A percentile compares a stretch with the other conserved stretches of the same genome.
phyloP scores from a whole-genome alignment of 2,113 vertebrate genomes.

The Balaeniceps rex region DNA sequence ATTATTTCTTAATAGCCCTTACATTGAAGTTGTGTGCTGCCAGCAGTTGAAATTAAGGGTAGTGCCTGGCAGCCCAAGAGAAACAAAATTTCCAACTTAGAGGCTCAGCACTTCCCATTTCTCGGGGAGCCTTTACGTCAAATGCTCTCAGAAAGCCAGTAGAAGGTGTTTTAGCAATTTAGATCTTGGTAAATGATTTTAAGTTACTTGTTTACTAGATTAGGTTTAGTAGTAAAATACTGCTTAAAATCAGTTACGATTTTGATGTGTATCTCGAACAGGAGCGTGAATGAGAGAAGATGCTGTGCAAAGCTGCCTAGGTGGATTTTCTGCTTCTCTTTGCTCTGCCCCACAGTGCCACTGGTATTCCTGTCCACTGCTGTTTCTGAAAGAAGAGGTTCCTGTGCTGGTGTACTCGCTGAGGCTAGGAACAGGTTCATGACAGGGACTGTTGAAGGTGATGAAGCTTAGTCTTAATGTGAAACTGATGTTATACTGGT shows the following conservation, averaged over 20 bases:
- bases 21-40: slow-evolving; percentile 41
- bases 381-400: not conserved
- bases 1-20: slow-evolving; percentile 41
- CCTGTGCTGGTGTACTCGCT: not conserved
- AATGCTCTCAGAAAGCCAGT: not conserved
- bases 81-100: slow-evolving; percentile 41
- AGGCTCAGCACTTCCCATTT: slow-evolving; percentile 29
- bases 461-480: not conserved
- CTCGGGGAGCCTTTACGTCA: not conserved
- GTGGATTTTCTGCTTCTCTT: not conserved
- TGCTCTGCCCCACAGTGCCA: not conserved
- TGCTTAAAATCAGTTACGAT: not conserved
- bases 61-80: slow-evolving; percentile 4
- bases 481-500: not conserved
- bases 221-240: not conserved
- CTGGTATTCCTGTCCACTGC: not conserved
- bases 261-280: not conserved
- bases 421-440: not conserved
- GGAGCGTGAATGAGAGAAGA: not conserved
- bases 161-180: not conserved
- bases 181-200: not conserved
- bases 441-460: not conserved
- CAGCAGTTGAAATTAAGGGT: slow-evolving; percentile 45
- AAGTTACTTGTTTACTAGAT: not conserved
- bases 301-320: not conserved